Conservation (phyloP, 1,140 invertebrate species). For the Coenobita brevimanus region DNA sequence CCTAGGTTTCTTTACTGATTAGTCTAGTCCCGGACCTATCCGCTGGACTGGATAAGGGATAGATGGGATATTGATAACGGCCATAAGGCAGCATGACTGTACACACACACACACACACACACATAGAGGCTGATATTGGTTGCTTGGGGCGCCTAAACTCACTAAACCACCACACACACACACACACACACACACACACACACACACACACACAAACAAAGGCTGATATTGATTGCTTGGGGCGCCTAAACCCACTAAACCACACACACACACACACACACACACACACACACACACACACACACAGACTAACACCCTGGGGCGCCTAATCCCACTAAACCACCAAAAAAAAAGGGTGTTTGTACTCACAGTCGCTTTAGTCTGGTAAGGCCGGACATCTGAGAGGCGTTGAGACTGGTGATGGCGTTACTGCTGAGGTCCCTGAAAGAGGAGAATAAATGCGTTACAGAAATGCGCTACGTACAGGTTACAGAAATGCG, state of each 20-base stretch:
- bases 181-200: not conserved
- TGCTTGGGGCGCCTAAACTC: not conserved
- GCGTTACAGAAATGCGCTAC: too few species aligned
- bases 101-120: not conserved
- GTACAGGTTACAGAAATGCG: too few species aligned
- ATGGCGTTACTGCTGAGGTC: not conserved
- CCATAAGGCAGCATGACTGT: too few species aligned
- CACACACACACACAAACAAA: not conserved
- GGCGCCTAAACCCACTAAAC: not conserved
- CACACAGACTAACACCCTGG: not conserved
- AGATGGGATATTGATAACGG: too few species aligned
- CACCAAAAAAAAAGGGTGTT: not conserved
- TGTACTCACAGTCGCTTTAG: not conserved
- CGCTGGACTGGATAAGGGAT: too few species aligned
- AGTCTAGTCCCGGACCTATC: too few species aligned
- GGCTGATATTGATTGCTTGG: not conserved
- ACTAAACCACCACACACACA: not conserved
- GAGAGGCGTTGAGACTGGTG: not conserved
- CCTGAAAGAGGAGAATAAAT: too few species aligned
- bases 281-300: not conserved
- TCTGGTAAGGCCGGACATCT: not conserved
- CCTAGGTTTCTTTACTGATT: too few species aligned
- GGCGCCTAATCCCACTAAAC: too few species aligned
- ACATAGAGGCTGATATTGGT: not conserved
- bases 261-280: not conserved